Evolutionary conservation across 2,888 invertebrate species (phyloP), one percentile per base, ranked within the genome.

Genomic region (Macrosoma leucophasiata): DNA sequence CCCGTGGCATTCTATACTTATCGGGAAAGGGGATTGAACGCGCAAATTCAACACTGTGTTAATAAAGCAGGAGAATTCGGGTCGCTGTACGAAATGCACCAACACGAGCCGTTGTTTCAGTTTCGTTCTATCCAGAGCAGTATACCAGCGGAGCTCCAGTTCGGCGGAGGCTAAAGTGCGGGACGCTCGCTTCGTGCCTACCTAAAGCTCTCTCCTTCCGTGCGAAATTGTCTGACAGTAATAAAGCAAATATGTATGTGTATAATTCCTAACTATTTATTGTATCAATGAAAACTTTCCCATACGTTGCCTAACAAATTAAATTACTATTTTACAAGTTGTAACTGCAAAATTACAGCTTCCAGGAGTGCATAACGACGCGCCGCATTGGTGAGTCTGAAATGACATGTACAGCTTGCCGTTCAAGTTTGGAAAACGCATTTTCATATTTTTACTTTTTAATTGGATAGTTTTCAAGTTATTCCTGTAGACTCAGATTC

Each of bases 91-190:
- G 46, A 48, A 52, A 44, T 59, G 57, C 55, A 58, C 46, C 44
- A 46, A 46, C 39, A 36, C 19, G 36, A 32, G 20, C 55, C 50
- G 54, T 51, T 58, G 55, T 62, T 65, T 60, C 63, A 55, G 62
- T 61, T 54, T 55, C 55, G 48, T 54, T 22, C 29, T 43, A 33
- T 44, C 38, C 34, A 39, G 41, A 24, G n/a, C n/a, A n/a, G n/a
- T n/a, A n/a, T n/a, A 13, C 10, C 15, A 9, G 7, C n/a, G 43
- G 32, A 49, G 52, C 56, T 57, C 51, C 69, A 75, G 74, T 76
- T 37, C 42, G 41, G 43, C 53, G 57, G 48, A 59, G 63, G 60
- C 58, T 60, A 55, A 50, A 55, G 56, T 46, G 37, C 52, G 55
- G 55, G 49, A 48, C 52, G 66, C 58, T 43, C 70, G 73, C 50